Evolutionary conservation across 92 coral and sea anemone genomes (phyloP).

Genomic region (Muricea muricata): DNA sequence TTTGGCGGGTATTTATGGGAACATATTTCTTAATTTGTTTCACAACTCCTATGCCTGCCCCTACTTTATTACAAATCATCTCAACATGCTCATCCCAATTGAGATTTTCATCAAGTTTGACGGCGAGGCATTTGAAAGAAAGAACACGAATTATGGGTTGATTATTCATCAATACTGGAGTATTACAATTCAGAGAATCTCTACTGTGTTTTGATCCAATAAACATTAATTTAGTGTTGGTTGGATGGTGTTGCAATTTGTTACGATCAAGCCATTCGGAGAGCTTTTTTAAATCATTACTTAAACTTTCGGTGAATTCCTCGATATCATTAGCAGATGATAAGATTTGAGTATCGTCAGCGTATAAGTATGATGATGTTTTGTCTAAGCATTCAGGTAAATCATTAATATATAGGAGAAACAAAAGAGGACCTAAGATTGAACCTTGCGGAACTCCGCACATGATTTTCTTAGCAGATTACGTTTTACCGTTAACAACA

Average conservation of each 20-base stretch:
- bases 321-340: conserved; percentile 14
- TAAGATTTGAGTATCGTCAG: conserved; percentile 64
- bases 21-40: too few species aligned
- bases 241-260: conserved; percentile 54
- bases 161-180: too few species aligned
- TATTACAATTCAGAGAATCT: too few species aligned
- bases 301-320: conserved; percentile 20
- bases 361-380: conserved; percentile 41
- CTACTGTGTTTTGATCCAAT: conserved; percentile 29
- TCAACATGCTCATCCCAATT: too few species aligned
- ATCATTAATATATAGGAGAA: conserved; percentile 55
- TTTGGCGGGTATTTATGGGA: too few species aligned
- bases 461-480: conserved; percentile 14
- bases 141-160: too few species aligned
- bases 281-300: neutral
- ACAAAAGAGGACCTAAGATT: conserved; percentile 64
- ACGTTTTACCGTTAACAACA: conserved; percentile 41
- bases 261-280: conserved; percentile 39
- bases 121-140: too few species aligned
- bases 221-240: conserved; percentile 47
- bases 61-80: too few species aligned
- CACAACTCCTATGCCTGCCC: too few species aligned
- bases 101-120: too few species aligned
- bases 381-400: conserved; percentile 34
- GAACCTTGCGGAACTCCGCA: conserved; percentile 68